These are phyloP conservation scores for Lophura nycthemera DNA, from an alignment of 2,113 vertebrate genomes.

Conservation along the genomic window DNA sequence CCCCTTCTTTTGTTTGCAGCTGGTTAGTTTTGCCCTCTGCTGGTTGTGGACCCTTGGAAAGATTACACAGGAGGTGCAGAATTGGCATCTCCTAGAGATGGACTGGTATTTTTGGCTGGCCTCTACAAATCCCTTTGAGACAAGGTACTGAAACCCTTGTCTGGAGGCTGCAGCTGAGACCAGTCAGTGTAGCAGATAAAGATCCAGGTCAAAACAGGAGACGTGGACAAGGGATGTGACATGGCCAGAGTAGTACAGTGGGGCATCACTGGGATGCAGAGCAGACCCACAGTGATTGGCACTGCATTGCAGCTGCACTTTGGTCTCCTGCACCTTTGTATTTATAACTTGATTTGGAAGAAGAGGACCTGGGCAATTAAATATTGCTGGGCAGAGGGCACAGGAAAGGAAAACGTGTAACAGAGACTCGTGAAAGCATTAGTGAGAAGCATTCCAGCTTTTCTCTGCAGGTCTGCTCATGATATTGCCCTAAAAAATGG, in stretches of 20 bases:
- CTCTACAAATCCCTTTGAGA: not conserved
- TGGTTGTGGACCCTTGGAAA: not conserved
- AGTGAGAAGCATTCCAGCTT: not conserved
- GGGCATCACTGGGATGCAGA: not conserved
- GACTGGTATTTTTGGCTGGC: not conserved
- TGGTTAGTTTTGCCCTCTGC: not conserved
- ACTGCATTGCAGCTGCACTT: not conserved
- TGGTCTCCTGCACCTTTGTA: not conserved
- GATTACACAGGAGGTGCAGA: not conserved
- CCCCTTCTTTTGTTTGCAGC: not conserved
- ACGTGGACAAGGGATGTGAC: not conserved
- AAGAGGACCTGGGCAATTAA: not conserved
- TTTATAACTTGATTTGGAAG: not conserved
- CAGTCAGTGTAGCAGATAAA: not conserved
- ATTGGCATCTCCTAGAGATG: not conserved
- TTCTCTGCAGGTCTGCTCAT: not conserved
- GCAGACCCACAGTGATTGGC: not conserved
- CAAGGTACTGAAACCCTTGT: rapidly evolving
- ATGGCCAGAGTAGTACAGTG: not conserved
- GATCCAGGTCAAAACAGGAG: not conserved
- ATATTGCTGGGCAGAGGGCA: not conserved
- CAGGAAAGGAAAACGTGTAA: not conserved
- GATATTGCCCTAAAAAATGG: not conserved
- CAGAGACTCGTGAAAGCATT: not conserved
- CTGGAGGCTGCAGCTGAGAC: not conserved